These are phyloP conservation scores for Brachionus sp. DNA, from an alignment of 1,140 invertebrate species.

Conservation along the genomic window DNA sequence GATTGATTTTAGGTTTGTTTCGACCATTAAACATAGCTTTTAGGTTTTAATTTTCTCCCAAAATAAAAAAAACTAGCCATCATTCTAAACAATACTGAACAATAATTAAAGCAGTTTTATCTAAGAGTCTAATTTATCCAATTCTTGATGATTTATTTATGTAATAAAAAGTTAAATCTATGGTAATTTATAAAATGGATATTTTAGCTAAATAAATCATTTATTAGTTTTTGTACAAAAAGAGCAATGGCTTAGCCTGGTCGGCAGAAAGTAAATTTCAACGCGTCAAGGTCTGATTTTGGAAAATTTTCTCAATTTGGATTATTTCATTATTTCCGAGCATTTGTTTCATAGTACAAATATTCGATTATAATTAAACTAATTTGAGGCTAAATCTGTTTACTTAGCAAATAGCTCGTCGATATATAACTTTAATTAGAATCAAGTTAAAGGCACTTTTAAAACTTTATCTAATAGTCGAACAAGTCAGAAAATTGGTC, in stretches of 20 bases:
- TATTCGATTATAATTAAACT: not conserved
- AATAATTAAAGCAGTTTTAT: not conserved
- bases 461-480: not conserved
- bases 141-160: not conserved
- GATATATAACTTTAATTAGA: not conserved
- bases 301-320: not conserved
- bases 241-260: no score
- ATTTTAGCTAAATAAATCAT: not conserved
- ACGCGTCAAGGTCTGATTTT: no score
- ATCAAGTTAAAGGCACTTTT: not conserved
- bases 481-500: not conserved
- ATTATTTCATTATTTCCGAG: not conserved
- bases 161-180: not conserved
- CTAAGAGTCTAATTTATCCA: not conserved
- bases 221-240: not conserved
- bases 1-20: not conserved
- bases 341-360: not conserved
- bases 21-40: no score
- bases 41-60: not conserved
- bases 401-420: not conserved
- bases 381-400: slow-evolving; percentile 8
- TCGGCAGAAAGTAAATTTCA: no score
- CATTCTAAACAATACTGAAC: not conserved
- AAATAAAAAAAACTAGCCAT: not conserved
- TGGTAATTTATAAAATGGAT: not conserved